Evolutionary conservation across 1,140 invertebrate genomes (phyloP), one percentile per base, ranked within the genome.

Genomic region (Ladona fulva): DNA sequence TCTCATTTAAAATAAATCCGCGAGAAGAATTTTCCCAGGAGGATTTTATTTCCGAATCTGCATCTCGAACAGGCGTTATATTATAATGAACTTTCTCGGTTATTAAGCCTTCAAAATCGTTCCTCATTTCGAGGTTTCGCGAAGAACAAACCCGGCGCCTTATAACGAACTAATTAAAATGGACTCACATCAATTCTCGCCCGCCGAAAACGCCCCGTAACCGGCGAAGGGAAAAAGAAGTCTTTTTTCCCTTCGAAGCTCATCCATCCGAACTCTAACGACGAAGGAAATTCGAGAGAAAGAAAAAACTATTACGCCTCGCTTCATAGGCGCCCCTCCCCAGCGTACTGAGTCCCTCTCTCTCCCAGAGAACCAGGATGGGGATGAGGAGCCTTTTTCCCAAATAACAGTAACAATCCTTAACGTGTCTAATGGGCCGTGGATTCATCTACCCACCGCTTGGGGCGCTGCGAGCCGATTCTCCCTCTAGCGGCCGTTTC

Each of bases 121-220:
- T n/a, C n/a, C n/a, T n/a, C 29, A 1, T 37, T 8, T 37, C 29
- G 29, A 37, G 29, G 29, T 37, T 37, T 37, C 29, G 1, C 29
- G 3, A 37, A 37, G 29, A 37, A 37, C 29, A 37, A 37, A 37
- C 29, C 29, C 29, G 29, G 29, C 29, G 29, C 8, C 29, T 37
- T 37, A 22, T 66, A 66, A 66, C n/a, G 52, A 66, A 16, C 52
- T 66, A 66, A 66, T 66, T 66, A 66, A 66, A 66, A 66, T 66
- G n/a, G n/a, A 66, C n/a, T 66, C 52, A 66, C 52, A 66, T 22
- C 52, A 66, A 66, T 66, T 66, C 52, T 66, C n/a, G 52, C 14
- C 52, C 16, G n/a, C 3, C n/a, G 52, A 66, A 66, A 66, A 19
- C 52, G 52, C 16, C 14, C 3, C 52, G 1, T n/a, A n/a, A n/a